Evolutionary conservation across 2,888 invertebrate genomes (phyloP).

Genomic region (Clunio marinus): DNA sequence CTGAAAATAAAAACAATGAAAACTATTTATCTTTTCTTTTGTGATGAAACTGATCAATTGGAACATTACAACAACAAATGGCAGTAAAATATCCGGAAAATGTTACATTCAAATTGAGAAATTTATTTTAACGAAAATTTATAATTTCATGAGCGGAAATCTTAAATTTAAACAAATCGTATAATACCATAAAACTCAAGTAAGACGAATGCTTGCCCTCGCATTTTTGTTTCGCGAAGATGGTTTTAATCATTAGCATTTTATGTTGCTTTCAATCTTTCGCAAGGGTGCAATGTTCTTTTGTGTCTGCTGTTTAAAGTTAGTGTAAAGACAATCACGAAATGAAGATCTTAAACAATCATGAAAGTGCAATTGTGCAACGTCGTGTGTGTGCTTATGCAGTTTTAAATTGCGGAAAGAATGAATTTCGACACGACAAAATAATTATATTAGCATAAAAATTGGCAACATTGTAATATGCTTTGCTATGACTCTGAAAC

Average conservation of each 20-base stretch:
- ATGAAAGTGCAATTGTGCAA: slow-evolving; percentile 17
- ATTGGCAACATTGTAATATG: not conserved
- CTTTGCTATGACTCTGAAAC: not conserved
- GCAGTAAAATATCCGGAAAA: slow-evolving; percentile 13
- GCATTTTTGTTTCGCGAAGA: not conserved
- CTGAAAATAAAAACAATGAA: not conserved
- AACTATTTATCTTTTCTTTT: not conserved
- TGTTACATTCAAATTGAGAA: not conserved
- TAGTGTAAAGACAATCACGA: not conserved
- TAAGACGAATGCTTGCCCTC: not conserved
- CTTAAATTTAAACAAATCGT: slow-evolving; percentile 17
- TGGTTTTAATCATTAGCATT: slow-evolving; percentile 1
- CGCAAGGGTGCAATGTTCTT: not conserved
- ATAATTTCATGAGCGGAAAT: slow-evolving; percentile 1
- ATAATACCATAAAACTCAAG: not conserved
- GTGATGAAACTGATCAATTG: not conserved
- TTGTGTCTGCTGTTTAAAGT: not conserved
- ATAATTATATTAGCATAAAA: no score
- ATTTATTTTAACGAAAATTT: not conserved
- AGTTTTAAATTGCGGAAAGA: not conserved
- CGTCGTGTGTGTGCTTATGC: slow-evolving; percentile 5
- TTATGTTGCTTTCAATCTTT: no score
- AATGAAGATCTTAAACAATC: not conserved
- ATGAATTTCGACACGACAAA: not conserved
- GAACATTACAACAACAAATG: not conserved